Base-by-base conservation (phyloP, 2,888 invertebrate species). In the Leptinotarsa rubiginosa region DNA sequence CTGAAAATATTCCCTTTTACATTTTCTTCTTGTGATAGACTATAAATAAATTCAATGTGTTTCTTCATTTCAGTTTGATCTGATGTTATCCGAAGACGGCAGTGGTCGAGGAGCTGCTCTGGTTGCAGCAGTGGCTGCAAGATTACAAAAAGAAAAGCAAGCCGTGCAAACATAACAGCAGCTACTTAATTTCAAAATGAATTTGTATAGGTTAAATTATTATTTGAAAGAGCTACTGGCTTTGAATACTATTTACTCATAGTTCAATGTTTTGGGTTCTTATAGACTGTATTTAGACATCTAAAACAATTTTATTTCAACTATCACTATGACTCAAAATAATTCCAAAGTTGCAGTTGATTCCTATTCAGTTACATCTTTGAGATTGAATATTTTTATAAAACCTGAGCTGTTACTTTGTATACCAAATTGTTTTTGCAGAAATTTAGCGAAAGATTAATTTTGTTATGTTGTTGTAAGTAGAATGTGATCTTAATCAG, bases 31-130 rank as follows among this genome's bases (percentile, higher is more conserved):
- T 15, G 7, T n/a, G 16, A 16, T 50, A 10, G 10, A 41, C 10
- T 41, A 41, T 41, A 12, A 31, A 41, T 41, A 12, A 31, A 50
- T 50, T 50, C 2, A 4, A 50, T 50, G 13, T 16, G 15, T 22
- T 67, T 22, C 16, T 22, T 41, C 22, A 62, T 91, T 91, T 15
- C 91, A 96, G 92, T 97, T 97, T 87, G 94, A 96, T 87, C 90
- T 98, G 82, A 97, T 97, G 97, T 89, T 98, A 73, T 97, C 97
- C 1, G 97, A 97, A 87, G 98, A 98, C 87, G 98, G 98, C 69
- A 97, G 97, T 84, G 98, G 98, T n/a, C 93, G 97, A 84, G 98
- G 98, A 47, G 98, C 98, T 69, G 98, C 98, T 75, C 89, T 98
- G 70, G 97, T 98, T 16, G 97, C 97, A n/a, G 97, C 98, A 13